These are phyloP conservation scores for Acanthococcus lagerstroemiae DNA, from an alignment of 2,888 invertebrate genomes.

Conservation along the genomic window DNA sequence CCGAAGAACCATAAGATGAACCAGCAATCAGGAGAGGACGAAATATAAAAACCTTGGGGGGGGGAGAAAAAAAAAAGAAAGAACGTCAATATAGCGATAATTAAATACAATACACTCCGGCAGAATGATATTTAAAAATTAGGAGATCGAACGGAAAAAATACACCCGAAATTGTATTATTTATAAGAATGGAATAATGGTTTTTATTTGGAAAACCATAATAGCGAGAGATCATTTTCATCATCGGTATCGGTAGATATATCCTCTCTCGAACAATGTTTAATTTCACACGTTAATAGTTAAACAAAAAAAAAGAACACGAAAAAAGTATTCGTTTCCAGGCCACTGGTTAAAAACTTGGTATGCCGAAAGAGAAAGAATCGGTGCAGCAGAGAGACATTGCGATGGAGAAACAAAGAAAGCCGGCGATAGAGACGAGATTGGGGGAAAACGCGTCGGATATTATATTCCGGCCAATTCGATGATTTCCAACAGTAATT, in stretches of 20 bases:
- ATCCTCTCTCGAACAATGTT: conserved; percentile 20
- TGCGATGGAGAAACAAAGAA: no score
- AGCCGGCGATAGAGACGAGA: no score
- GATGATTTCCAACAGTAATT: no score
- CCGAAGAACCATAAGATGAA: background rate
- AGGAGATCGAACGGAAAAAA: background rate
- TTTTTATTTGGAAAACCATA: conserved; percentile 22
- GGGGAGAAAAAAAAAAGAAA: conserved; percentile 10
- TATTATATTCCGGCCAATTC: no score
- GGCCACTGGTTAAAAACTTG: conserved; percentile 14
- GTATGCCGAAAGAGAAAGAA: no score
- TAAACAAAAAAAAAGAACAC: conserved; percentile 12
- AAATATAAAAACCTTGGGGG: no score
- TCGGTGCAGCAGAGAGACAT: no score
- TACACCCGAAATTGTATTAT: background rate
- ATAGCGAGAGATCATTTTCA: conserved; percentile 22
- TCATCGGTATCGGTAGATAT: background rate
- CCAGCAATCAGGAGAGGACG: background rate
- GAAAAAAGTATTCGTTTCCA: conserved; percentile 16
- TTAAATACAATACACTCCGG: conserved; percentile 17
- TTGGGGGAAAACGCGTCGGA: no score
- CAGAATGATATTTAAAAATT: conserved; percentile 23
- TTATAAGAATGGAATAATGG: background rate
- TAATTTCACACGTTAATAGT: conserved; percentile 28
- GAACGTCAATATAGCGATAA: conserved; percentile 16